Conservation (phyloP, 1,140 invertebrate species). For the Batillaria attramentaria region DNA sequence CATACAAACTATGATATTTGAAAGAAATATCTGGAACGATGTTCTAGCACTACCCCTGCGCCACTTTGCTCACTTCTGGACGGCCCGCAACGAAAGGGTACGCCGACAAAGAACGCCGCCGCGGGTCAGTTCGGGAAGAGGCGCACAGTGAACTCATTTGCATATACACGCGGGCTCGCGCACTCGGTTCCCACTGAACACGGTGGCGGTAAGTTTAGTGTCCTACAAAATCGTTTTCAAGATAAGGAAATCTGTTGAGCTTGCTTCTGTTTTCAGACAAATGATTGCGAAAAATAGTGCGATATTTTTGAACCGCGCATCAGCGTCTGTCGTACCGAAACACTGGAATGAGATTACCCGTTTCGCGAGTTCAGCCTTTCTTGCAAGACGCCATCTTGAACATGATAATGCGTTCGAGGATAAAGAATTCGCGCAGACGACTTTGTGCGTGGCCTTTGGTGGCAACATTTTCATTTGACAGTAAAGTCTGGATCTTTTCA, state of each 20-base stretch:
- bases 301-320: no score
- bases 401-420: background rate
- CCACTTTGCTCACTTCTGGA: no score
- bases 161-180: background rate
- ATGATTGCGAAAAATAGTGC: no score
- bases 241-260: no score
- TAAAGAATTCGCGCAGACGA: no score
- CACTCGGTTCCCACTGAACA: constrained; percentile 3
- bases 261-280: no score
- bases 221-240: background rate
- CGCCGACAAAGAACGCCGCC: constrained; percentile 7
- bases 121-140: background rate
- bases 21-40: no score
- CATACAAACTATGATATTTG: no score
- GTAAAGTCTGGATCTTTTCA: background rate
- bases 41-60: no score
- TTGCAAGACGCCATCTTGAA: constrained; percentile 20
- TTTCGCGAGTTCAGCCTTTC: constrained; percentile 9
- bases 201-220: background rate
- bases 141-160: constrained; percentile 10
- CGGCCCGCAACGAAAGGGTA: no score
- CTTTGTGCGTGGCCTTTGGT: no score
- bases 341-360: background rate
- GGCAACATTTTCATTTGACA: background rate
- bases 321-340: no score